Percentiles rank a stretch among this genome's conserved stretches.
These are phyloP conservation scores for Pogonomyrmex barbatus DNA, from an alignment of 1,140 invertebrate species.

Conservation along the genomic window DNA sequence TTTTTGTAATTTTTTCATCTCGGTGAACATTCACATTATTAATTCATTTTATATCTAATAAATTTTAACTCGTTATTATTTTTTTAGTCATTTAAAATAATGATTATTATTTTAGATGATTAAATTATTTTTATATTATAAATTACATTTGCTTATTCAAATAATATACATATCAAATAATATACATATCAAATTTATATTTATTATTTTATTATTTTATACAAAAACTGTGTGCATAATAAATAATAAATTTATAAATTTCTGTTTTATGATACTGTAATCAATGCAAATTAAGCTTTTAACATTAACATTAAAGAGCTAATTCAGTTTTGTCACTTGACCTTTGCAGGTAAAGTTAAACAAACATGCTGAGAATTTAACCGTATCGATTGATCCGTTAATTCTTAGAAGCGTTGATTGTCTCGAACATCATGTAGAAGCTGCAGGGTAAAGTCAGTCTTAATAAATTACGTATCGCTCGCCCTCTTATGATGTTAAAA, in stretches of 20 bases:
- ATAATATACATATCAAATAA: background rate
- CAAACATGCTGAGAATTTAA: slow-evolving; percentile 24
- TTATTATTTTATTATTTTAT: background rate
- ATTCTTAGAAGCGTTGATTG: slow-evolving; percentile 33
- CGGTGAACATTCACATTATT: background rate
- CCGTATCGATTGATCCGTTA: slow-evolving; percentile 23
- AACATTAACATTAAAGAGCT: background rate
- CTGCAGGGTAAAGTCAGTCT: slow-evolving; percentile 59
- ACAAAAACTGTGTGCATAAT: background rate
- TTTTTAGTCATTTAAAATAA: background rate
- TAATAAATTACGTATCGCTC: slow-evolving; percentile 82
- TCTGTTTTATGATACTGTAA: background rate
- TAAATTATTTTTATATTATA: background rate
- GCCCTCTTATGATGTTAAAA: slow-evolving; percentile 79
- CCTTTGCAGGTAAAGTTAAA: background rate
- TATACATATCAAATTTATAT: background rate
- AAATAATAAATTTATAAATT: background rate
- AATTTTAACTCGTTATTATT: background rate
- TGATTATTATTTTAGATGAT: background rate
- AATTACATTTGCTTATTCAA: background rate
- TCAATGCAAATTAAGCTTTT: background rate
- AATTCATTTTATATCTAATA: slow-evolving; percentile 16
- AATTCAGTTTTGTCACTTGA: slow-evolving; percentile 1
- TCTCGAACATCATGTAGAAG: slow-evolving; percentile 56
- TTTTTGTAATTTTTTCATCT: slow-evolving; percentile 32